Evolutionary conservation across 2,797 vertebrate genomes (phyloP), one percentile per base, ranked within the genome.

Genomic region (Nyctibius grandis): DNA sequence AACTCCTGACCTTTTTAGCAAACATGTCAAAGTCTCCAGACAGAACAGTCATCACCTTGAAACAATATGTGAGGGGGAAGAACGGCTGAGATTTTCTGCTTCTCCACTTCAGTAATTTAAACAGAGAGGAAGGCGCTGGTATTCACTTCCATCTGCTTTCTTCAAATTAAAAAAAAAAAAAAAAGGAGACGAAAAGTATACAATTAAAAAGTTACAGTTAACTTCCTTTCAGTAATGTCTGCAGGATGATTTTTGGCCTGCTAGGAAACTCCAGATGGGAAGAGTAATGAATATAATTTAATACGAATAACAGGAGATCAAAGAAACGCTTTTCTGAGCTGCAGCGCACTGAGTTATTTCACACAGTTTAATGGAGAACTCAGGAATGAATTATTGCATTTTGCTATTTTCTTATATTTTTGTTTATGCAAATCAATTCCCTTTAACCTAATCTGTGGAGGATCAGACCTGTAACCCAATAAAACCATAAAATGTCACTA

Each of bases 201-300:
- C 94, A 97, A 98, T 98, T 94, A 97, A 97, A 97, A 98, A 98
- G 97, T 98, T 96, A 97, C 86, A 96, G 92, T 94, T 96, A 93
- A 96, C 95, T 97, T 97, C 97, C 97, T 97, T 95, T 97, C 95
- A 92, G 89, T 97, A 96, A 94, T 95, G 96, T 95, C 95, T 97
- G 85, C 88, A 96, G 93, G 95, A 97, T 97, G 94, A 97, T 96
- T 97, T 98, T 96, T 95, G 97, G 97, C 89, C 94, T 97, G 85
- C 97, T 97, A 98, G 91, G 92, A 97, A 97, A 96, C 92, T 97
- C 97, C 97, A 98, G 97, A 97, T 98, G 97, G 97, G 94, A 95
- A 72, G 42, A 96, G 74, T 95, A 97, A 98, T 97, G 95, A 97
- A 97, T 95, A 98, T 96, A 96, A 98, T 98, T 98, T 97, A 97